Conservation (phyloP, 2,113 vertebrate genomes). For the Larimichthys crocea region DNA sequence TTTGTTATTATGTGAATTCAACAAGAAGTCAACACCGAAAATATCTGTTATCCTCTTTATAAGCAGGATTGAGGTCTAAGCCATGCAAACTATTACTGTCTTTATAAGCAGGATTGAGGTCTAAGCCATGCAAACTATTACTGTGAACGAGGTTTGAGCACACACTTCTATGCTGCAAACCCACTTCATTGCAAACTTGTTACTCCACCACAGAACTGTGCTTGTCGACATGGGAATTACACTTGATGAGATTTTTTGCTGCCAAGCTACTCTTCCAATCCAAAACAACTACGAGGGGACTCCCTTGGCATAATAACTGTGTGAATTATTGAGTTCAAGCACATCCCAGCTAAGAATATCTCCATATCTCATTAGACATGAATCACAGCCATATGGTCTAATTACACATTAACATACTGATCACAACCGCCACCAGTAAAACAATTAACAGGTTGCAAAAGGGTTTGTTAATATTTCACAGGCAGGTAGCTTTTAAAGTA, state of each 20-base stretch:
- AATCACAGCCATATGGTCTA: background rate
- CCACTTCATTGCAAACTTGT: background rate
- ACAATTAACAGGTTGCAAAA: conserved; percentile 15
- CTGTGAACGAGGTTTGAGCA: conserved; percentile 4
- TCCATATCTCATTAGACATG: conserved; percentile 19
- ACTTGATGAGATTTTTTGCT: conserved; percentile 19
- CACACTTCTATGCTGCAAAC: background rate
- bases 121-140: conserved; percentile 12
- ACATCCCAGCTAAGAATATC: background rate
- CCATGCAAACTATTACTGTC: background rate
- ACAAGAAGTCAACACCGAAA: background rate
- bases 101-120: conserved; percentile 16
- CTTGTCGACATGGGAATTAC: conserved; percentile 29
- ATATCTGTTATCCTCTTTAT: background rate
- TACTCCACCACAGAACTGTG: conserved; percentile 20
- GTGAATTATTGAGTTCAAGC: conserved; percentile 13
- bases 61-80: conserved; percentile 26
- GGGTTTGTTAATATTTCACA: background rate
- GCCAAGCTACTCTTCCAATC: conserved; percentile 27
- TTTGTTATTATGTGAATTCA: background rate
- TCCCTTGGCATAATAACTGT: conserved; percentile 8
- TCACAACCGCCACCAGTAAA: background rate
- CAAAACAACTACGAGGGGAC: conserved; percentile 18
- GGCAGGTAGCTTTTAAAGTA: conserved; percentile 4
- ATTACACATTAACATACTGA: conserved; percentile 10